Evolutionary conservation across 1,140 invertebrate genomes (phyloP).

Genomic region (Steinernema khuongi): DNA sequence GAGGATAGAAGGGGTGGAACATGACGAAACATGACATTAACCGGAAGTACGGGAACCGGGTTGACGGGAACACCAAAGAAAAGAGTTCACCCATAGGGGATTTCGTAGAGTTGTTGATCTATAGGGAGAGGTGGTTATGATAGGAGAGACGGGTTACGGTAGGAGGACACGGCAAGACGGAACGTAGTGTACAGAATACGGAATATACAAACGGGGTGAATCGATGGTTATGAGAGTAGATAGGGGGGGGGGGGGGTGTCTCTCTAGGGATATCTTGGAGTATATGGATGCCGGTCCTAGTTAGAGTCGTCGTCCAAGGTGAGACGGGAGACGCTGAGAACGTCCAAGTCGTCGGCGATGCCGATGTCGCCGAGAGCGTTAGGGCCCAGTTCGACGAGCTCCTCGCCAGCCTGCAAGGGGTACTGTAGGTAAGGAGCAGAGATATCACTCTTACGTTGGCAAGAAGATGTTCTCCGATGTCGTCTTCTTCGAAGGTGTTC

Average conservation of each 20-base stretch:
- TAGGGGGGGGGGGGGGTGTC: background rate
- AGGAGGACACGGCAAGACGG: background rate
- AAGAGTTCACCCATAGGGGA: background rate
- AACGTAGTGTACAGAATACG: background rate
- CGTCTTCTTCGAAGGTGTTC: too few relatives aligned
- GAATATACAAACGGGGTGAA: background rate
- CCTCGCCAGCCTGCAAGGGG: background rate
- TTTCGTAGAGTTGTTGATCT: background rate
- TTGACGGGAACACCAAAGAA: background rate
- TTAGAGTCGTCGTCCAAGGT: background rate
- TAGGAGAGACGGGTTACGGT: background rate
- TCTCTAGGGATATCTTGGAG: background rate
- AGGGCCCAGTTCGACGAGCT: background rate
- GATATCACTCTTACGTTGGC: too few relatives aligned
- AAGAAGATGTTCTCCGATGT: too few relatives aligned
- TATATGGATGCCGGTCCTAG: background rate
- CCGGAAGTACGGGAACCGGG: too few relatives aligned
- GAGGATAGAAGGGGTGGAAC: background rate
- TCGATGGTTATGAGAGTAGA: background rate
- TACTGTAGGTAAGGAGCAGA: background rate
- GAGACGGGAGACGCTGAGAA: background rate
- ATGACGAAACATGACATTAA: background rate
- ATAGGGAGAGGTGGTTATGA: slow-evolving; percentile 1
- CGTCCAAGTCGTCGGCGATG: background rate
- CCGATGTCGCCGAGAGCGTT: background rate